phyloP scores from a whole-genome alignment of 2,797 vertebrate genomes.

The Ctenopoma multispine region DNA sequence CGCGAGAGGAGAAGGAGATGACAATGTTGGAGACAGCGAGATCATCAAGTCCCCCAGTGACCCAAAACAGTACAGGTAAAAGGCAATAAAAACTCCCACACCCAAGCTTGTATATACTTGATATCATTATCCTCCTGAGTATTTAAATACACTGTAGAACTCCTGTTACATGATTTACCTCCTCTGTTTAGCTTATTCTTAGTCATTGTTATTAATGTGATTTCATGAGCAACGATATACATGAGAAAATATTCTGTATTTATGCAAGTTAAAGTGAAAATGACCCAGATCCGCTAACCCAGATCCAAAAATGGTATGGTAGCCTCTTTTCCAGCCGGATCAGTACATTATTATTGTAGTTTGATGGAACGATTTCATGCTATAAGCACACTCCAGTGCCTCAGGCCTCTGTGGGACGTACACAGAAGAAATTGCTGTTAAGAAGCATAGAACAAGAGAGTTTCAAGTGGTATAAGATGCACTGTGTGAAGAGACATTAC shows the following conservation, averaged over 20 bases:
- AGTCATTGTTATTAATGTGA: slow-evolving; percentile 22
- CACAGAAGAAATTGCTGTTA: slow-evolving; percentile 43
- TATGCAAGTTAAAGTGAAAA: slow-evolving; percentile 32
- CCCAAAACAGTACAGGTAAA: slow-evolving; percentile 95
- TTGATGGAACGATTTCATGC: slow-evolving; percentile 66
- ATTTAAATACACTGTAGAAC: slow-evolving; percentile 6
- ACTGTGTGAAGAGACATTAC: slow-evolving; percentile 38
- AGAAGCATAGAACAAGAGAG: slow-evolving; percentile 33
- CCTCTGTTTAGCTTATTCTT: slow-evolving; percentile 9
- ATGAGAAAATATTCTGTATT: slow-evolving; percentile 18
- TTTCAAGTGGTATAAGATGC: slow-evolving; percentile 42
- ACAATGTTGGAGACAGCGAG: slow-evolving; percentile 86
- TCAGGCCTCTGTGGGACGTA: slow-evolving; percentile 47
- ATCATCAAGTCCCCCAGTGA: slow-evolving; percentile 96
- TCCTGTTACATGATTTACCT: slow-evolving; percentile 16
- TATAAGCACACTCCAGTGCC: slow-evolving; percentile 61
- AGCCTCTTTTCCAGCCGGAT: slow-evolving; percentile 48
- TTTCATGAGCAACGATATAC: slow-evolving; percentile 17
- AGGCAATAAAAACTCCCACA: background rate
- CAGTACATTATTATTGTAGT: slow-evolving; percentile 51
- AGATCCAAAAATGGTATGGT: slow-evolving; percentile 54
- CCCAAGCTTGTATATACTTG: background rate
- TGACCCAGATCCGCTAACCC: slow-evolving; percentile 65
- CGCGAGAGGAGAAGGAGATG: slow-evolving; percentile 56
- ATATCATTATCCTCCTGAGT: background rate